Base-by-base conservation (phyloP, 2,888 invertebrate species). In the Dione juno region DNA sequence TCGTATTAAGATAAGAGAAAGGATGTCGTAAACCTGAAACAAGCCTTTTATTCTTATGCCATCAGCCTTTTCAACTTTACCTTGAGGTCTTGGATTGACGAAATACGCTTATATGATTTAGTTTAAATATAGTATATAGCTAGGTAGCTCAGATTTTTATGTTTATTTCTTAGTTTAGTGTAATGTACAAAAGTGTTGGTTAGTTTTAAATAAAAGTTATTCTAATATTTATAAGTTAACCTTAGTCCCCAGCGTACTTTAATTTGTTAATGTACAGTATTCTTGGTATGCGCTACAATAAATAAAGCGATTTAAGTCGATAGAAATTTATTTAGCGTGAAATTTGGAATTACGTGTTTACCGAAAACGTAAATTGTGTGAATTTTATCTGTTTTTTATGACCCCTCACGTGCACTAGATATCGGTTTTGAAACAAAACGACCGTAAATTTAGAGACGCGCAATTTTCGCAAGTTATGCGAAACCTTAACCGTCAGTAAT, bases 401-500 rank as follows among this genome's bases (percentile, higher is more conserved):
- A 67, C 28, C 63, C 50, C 65, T 67, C 67, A 67, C 69, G 66
- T 66, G 67, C 53, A 65, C 63, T 63, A 68, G 48, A 67, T 73
- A 66, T 70, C 66, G 65, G 58, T 53, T 75, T 66, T 61, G 67
- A 72, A 71, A 72, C 75, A 74, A 75, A 75, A 77, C 71, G 76
- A 79, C 80, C 82, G 85, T 85, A 87, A 87, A 88, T 87, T 83
- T 77, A 76, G 79, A 79, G 79, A 80, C 84, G 82, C 83, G 80
- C 85, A 87, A 88, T 88, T 90, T 88, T 88, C 84, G 86, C 87
- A 83, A 84, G 85, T 87, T 88, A 88, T 84, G 86, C 88, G 84
- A 89, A 90, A 86, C 87, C 88, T 86, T 86, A 85, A 83, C 87
- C 83, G 83, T 86, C 86, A 86, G 89, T 90, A 90, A 92, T 90